These are phyloP conservation scores for Musca domestica DNA, from an alignment of 1,140 invertebrate genomes.

Conservation along the genomic window DNA sequence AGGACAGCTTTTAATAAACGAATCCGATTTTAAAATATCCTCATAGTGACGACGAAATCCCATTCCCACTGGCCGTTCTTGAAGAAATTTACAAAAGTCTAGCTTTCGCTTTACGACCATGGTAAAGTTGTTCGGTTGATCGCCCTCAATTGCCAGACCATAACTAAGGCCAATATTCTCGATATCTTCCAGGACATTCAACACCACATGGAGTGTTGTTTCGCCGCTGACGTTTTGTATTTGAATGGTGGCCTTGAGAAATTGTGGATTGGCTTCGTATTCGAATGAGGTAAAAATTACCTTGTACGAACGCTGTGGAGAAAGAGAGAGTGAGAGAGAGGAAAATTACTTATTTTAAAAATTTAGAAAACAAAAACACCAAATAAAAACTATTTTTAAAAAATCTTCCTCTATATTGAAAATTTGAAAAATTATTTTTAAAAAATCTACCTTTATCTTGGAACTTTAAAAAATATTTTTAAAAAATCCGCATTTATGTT, in stretches of 20 bases:
- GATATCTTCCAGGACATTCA: slow-evolving; percentile 30
- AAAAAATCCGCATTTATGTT: too few species aligned
- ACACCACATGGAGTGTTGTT: slow-evolving; percentile 26
- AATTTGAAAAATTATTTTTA: too few species aligned
- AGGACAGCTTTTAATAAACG: slow-evolving; percentile 41
- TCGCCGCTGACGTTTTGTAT: slow-evolving; percentile 33
- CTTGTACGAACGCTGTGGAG: slow-evolving; percentile 46
- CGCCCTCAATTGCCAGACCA: slow-evolving; percentile 33
- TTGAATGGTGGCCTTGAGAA: slow-evolving; percentile 35
- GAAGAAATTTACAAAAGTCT: slow-evolving; percentile 44
- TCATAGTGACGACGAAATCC: slow-evolving; percentile 36
- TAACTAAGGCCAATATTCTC: slow-evolving; percentile 32
- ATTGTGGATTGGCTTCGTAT: slow-evolving; percentile 33
- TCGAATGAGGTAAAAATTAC: slow-evolving; percentile 37
- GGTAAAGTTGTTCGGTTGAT: slow-evolving; percentile 35
- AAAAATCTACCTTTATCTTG: too few species aligned
- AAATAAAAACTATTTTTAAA: too few species aligned
- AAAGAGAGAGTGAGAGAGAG: background rate
- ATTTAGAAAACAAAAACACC: background rate
- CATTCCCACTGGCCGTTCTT: slow-evolving; percentile 36
- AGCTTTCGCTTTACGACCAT: slow-evolving; percentile 30
- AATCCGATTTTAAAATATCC: slow-evolving; percentile 37
- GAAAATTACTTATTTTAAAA: background rate
- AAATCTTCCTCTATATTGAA: too few species aligned
- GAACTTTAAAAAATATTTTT: too few species aligned